Conservation (phyloP, 2,113 vertebrate species). For the Rhinoptilus africanus region DNA sequence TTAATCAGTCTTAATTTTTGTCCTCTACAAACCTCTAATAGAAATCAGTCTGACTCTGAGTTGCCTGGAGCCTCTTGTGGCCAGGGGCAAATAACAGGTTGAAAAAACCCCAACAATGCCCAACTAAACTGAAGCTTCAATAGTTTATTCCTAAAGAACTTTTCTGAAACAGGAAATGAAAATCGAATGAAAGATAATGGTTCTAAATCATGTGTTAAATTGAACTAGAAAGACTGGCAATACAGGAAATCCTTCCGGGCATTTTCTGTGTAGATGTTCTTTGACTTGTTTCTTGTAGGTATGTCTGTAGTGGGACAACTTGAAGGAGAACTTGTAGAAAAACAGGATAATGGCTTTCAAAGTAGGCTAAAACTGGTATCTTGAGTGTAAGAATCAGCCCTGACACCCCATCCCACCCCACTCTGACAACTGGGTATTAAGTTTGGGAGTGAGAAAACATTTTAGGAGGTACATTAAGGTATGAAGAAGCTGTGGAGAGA, state of each 20-base stretch:
- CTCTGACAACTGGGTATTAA: background rate
- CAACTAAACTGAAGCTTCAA: background rate
- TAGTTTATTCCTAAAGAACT: background rate
- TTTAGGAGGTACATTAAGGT: background rate
- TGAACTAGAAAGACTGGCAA: background rate
- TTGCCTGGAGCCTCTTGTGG: background rate
- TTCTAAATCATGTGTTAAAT: background rate
- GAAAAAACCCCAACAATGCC: background rate
- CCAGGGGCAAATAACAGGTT: background rate
- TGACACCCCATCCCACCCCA: background rate
- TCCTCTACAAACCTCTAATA: background rate
- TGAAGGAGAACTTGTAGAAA: background rate
- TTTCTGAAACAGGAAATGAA: background rate
- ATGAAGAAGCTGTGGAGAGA: background rate
- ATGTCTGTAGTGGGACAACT: background rate
- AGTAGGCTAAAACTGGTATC: background rate
- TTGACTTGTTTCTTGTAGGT: background rate
- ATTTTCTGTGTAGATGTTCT: background rate
- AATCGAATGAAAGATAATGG: background rate
- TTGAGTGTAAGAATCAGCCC: background rate
- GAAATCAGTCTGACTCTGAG: background rate
- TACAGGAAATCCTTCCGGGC: rapidly evolving
- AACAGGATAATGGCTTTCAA: background rate
- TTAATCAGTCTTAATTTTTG: background rate
- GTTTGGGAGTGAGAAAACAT: background rate